These are phyloP conservation scores for Montipora cactus DNA, from an alignment of 64 coral and sea anemone species.

Conservation along the genomic window DNA sequence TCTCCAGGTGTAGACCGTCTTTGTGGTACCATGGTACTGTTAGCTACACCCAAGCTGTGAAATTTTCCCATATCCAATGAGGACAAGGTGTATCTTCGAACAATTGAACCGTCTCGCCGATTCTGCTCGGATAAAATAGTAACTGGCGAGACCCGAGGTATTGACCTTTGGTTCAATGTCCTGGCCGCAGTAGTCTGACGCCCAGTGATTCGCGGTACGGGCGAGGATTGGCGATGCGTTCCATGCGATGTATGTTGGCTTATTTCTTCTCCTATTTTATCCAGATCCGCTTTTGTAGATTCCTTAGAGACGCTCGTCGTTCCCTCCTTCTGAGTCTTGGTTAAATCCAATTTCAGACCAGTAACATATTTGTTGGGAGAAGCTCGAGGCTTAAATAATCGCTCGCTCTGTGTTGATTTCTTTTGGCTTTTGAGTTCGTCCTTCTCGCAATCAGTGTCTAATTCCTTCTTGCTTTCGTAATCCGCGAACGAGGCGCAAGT, in stretches of 20 bases:
- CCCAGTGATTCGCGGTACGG: not conserved
- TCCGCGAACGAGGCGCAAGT: not conserved
- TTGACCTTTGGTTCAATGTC: constrained; percentile 8
- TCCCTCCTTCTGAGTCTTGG: not conserved
- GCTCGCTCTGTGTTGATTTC: not conserved
- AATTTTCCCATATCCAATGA: constrained; percentile 32
- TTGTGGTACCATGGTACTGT: not conserved
- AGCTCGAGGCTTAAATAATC: not conserved
- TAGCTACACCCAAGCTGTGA: not conserved
- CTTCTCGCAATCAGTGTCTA: not conserved
- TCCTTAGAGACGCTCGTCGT: not conserved
- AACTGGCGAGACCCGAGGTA: constrained; percentile 2
- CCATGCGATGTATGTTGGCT: not conserved
- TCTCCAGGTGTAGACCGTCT: not conserved
- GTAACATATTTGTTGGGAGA: not conserved
- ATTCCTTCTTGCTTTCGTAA: not conserved
- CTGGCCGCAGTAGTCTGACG: not conserved
- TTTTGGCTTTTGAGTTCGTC: not conserved
- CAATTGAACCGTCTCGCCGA: not conserved
- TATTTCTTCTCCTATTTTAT: not conserved
- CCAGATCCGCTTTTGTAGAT: not conserved
- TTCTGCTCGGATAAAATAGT: not conserved
- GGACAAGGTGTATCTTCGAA: constrained; percentile 25
- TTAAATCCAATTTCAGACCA: not conserved
- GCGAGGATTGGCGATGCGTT: not conserved